Conservation (phyloP, 2,797 vertebrate genomes). For the Pogoniulus pusillus region DNA sequence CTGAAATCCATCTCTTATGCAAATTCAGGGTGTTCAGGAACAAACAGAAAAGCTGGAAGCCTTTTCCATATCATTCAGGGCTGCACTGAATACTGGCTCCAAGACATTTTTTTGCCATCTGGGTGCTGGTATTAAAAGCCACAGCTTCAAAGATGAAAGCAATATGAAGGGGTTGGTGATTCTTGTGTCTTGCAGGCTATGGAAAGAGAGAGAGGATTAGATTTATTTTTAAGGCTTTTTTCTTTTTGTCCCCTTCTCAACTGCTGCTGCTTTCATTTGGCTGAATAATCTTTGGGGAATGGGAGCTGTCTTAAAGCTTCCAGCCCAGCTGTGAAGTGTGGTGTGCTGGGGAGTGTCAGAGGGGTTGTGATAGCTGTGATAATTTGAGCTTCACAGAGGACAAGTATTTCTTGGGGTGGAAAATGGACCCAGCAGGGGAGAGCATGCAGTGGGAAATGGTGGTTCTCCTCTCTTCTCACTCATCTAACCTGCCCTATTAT, state of each 20-base stretch:
- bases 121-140: conserved; percentile 46
- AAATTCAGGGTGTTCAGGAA: conserved; percentile 39
- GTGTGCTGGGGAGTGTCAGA: neutral
- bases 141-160: conserved; percentile 53
- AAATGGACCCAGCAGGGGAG: neutral
- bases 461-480: neutral
- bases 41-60: conserved; percentile 55
- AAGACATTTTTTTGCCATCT: conserved; percentile 63
- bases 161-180: conserved; percentile 30
- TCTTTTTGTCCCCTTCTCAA: neutral
- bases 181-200: neutral
- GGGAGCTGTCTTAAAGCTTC: conserved; percentile 20
- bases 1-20: conserved; percentile 31
- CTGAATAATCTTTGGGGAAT: conserved; percentile 42
- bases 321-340: conserved; percentile 35
- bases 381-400: neutral
- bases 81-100: conserved; percentile 28
- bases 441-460: neutral
- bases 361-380: neutral
- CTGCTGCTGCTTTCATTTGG: conserved; percentile 41
- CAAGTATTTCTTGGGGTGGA: neutral
- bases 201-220: conserved; percentile 24
- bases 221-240: neutral
- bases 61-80: conserved; percentile 41
- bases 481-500: neutral